A percentile compares a stretch with the other conserved stretches of the same genome.
phyloP scores from a whole-genome alignment of 2,888 invertebrate genomes.

The Keiferia lycopersicella region DNA sequence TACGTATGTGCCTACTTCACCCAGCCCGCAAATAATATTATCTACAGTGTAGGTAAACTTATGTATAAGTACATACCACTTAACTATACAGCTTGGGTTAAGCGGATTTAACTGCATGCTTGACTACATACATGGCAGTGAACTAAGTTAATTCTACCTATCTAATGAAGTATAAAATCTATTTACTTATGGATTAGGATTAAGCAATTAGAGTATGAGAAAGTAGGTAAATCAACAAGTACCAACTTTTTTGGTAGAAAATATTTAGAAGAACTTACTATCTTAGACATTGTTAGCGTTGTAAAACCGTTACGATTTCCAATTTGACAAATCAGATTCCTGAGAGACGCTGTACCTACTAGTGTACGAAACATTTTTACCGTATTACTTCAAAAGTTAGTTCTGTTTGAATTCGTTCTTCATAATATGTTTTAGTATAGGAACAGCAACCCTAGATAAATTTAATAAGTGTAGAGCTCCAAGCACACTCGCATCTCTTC shows the following conservation, averaged over 20 bases:
- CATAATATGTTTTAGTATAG: too few species aligned
- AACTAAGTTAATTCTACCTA: neutral
- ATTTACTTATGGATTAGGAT: neutral
- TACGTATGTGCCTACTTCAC: too few species aligned
- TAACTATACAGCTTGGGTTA: neutral
- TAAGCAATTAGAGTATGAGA: neutral
- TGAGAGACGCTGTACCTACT: too few species aligned
- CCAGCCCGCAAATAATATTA: too few species aligned
- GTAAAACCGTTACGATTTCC: too few species aligned
- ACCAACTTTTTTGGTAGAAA: neutral
- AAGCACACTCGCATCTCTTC: constrained; percentile 10
- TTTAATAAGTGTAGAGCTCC: neutral
- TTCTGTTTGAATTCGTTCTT: too few species aligned
- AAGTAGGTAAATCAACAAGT: neutral
- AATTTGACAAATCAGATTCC: too few species aligned
- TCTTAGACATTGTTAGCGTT: too few species aligned
- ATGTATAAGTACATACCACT: neutral
- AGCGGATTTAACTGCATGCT: neutral
- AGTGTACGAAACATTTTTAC: too few species aligned
- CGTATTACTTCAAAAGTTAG: too few species aligned
- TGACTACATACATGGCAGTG: neutral
- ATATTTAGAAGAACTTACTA: too few species aligned
- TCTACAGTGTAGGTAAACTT: too few species aligned
- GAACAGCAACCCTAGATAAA: constrained; percentile 1
- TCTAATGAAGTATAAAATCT: neutral